A percentile compares a stretch with the other conserved stretches of the same genome.
Evolutionary conservation across 92 coral and sea anemone species (phyloP).

Genomic region (Porites lobata): DNA sequence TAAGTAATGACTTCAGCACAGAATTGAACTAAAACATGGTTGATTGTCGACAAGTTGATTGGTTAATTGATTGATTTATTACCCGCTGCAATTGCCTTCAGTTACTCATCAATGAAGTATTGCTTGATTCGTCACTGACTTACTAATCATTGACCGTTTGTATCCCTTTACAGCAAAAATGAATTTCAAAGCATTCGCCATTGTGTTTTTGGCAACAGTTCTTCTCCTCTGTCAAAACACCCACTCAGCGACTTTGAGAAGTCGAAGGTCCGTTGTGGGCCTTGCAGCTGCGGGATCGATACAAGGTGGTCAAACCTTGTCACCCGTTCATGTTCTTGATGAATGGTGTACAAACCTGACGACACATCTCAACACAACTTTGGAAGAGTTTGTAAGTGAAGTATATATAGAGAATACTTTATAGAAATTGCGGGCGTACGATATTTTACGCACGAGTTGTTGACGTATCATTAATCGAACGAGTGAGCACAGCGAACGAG

Average conservation of each 20-base stretch:
- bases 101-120: no score
- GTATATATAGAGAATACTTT: background rate
- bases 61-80: background rate
- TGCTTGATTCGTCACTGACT: background rate
- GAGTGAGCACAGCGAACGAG: no score
- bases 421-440: no score
- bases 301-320: background rate
- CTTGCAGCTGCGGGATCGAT: background rate
- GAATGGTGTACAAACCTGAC: conserved; percentile 71
- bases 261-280: background rate
- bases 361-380: conserved; percentile 44
- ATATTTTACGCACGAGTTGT: no score
- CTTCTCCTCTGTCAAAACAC: background rate
- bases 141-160: background rate
- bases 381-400: conserved; percentile 67
- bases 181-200: background rate
- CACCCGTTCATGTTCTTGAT: conserved; percentile 31
- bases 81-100: no score
- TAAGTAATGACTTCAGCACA: background rate
- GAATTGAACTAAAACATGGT: background rate
- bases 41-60: background rate
- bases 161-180: background rate
- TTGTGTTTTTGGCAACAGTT: conserved; percentile 7
- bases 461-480: no score
- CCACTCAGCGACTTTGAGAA: conserved; percentile 9